Evolutionary conservation across 2,113 vertebrate genomes (phyloP).

Genomic region (Xenopus laevis): DNA sequence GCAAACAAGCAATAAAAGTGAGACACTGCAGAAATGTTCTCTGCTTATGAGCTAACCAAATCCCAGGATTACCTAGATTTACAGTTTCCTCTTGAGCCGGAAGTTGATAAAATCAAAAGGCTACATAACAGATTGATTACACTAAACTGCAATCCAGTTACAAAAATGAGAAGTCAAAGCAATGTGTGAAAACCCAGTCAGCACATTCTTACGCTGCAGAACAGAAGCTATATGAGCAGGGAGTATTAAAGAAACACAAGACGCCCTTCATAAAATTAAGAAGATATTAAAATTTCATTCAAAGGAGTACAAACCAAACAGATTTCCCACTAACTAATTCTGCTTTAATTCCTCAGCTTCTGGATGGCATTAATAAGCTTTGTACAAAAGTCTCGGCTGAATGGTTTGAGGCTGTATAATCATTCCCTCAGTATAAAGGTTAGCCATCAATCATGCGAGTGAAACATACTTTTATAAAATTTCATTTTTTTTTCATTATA

Average conservation of each 20-base stretch:
- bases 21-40: neutral
- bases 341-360: slow-evolving; percentile 1
- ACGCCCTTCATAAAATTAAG: slow-evolving; percentile 1
- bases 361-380: neutral
- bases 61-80: slow-evolving; percentile 7
- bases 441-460: too few relatives aligned
- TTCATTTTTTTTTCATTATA: too few relatives aligned
- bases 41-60: neutral
- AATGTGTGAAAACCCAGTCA: slow-evolving; percentile 26
- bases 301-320: neutral
- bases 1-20: too few relatives aligned
- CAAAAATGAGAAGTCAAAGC: slow-evolving; percentile 8
- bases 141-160: slow-evolving; percentile 13
- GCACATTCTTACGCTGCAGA: slow-evolving; percentile 37
- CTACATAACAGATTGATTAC: slow-evolving; percentile 2
- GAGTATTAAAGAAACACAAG: slow-evolving; percentile 37
- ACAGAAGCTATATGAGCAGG: slow-evolving; percentile 22
- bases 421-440: too few relatives aligned
- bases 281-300: neutral
- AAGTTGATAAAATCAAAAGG: slow-evolving; percentile 27
- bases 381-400: neutral
- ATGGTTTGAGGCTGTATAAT: neutral
- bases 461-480: too few relatives aligned
- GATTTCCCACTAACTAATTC: slow-evolving; percentile 4
- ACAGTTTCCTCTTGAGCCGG: slow-evolving; percentile 6